Conservation (phyloP, 2,113 vertebrate genomes). For the Thamnaconus septentrionalis region DNA sequence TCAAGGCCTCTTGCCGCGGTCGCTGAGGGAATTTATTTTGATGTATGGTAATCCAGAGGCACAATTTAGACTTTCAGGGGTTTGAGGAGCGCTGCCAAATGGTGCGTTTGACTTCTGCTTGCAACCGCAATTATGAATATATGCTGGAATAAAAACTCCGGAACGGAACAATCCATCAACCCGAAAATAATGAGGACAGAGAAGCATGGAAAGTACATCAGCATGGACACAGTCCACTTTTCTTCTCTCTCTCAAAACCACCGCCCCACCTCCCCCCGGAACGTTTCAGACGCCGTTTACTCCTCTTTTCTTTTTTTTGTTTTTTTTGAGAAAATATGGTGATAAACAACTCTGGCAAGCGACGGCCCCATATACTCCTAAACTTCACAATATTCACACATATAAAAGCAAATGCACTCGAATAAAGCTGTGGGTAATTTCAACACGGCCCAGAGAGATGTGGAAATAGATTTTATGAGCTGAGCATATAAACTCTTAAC, state of each 20-base stretch:
- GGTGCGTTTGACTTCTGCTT: conserved; percentile 55
- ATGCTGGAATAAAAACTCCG: conserved; percentile 44
- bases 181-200: conserved; percentile 18
- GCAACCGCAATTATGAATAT: conserved; percentile 54
- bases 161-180: conserved; percentile 45
- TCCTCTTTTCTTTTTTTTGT: conserved; percentile 28
- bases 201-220: conserved; percentile 33
- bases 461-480: conserved; percentile 74
- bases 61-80: conserved; percentile 67
- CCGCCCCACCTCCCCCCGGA: conserved; percentile 3
- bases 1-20: conserved; percentile 62
- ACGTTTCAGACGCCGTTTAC: conserved; percentile 11
- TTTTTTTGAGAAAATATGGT: conserved; percentile 29
- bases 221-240: conserved; percentile 33
- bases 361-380: conserved; percentile 53
- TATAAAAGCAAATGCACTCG: conserved; percentile 65
- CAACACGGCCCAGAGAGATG: conserved; percentile 57
- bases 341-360: conserved; percentile 56
- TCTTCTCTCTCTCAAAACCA: background rate
- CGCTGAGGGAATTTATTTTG: conserved; percentile 68
- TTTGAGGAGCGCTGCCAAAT: conserved; percentile 59
- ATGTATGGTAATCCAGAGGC: conserved; percentile 70
- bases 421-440: conserved; percentile 66
- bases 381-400: conserved; percentile 68
- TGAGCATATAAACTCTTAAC: conserved; percentile 55